Evolutionary conservation across 1,140 invertebrate species (phyloP), one percentile per base, ranked within the genome.

Genomic region (Alviniconcha marisindica): DNA sequence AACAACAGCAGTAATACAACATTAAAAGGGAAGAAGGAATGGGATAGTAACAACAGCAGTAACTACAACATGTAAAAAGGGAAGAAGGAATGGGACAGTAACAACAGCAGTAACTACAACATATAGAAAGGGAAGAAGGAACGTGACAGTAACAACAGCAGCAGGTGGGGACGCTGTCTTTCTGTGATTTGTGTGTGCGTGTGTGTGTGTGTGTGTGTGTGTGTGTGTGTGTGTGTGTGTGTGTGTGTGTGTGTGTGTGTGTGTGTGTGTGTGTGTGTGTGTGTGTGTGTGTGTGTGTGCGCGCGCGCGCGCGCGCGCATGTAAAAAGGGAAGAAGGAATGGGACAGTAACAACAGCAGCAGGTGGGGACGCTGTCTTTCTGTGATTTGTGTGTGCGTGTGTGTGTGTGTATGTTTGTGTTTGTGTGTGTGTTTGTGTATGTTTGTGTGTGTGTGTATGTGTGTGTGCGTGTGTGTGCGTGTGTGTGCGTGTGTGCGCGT

Each of bases 171-270:
- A n/a, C 0, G 56, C 21, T 60, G 54, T 60, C 21, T 60, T 28
- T 1, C 7, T 33, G 28, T 33, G 38, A 24, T 28, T 18, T 51
- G 44, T 51, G 24, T 51, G 42, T 51, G 24, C 33, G 74, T 77
- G 4, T 77, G 74, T 36, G n/a, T 77, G 74, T 51, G 74, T 2
- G 42, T 54, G 74, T 31, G 44, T n/a, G 74, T 18, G 74, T 51
- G 38, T 15, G 74, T 12, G 74, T 4, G 74, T 2, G 42, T 2
- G 28, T 15, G 38, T 28, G 74, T n/a, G 74, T 15, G 48, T 51
- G 74, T n/a, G 74, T 51, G 74, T n/a, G 48, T 44, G n/a, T 51
- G 42, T 28, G 63, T 33, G 63, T 33, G 63, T 33, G 28, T 33
- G 63, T 33, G 28, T 33, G 28, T 33, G 63, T 66, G 63, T 33